phyloP scores from a whole-genome alignment of 2,888 invertebrate species.

The Eristalis tenax region DNA sequence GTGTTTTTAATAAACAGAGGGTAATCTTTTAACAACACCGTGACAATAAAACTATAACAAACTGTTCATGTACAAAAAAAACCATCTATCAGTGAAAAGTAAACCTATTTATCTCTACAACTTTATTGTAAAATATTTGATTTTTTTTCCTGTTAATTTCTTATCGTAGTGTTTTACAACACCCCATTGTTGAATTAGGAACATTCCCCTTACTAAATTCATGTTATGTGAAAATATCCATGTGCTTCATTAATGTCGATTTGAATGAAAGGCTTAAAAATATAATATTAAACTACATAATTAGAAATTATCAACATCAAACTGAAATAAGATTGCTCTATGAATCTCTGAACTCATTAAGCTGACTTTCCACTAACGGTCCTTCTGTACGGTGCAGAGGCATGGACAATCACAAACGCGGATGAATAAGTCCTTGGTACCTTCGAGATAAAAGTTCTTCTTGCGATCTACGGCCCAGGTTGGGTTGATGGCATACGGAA shows the following conservation, averaged over 20 bases:
- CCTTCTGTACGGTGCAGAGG: no score
- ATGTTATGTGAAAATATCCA: constrained; percentile 15
- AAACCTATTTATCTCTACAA: constrained; percentile 52
- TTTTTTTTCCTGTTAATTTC: constrained; percentile 44
- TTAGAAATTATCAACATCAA: no score
- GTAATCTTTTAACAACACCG: constrained; percentile 48
- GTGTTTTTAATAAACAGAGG: constrained; percentile 37
- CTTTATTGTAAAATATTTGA: constrained; percentile 53
- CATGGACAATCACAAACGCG: no score
- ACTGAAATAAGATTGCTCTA: no score
- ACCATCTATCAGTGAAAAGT: constrained; percentile 57
- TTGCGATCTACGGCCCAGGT: no score
- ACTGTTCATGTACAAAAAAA: constrained; percentile 35
- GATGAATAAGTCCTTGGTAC: no score
- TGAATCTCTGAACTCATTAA: no score
- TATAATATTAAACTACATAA: no score
- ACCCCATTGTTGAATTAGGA: constrained; percentile 43
- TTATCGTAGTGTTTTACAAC: constrained; percentile 49
- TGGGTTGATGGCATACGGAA: no score
- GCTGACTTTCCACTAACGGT: no score
- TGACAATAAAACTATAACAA: constrained; percentile 46
- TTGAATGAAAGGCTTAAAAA: not conserved
- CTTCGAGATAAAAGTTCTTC: no score
- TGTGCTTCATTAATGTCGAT: constrained; percentile 12
- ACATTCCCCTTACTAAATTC: constrained; percentile 19